Evolutionary conservation across 2,888 invertebrate species (phyloP), one percentile per base, ranked within the genome.

Genomic region (Tachina fera): DNA sequence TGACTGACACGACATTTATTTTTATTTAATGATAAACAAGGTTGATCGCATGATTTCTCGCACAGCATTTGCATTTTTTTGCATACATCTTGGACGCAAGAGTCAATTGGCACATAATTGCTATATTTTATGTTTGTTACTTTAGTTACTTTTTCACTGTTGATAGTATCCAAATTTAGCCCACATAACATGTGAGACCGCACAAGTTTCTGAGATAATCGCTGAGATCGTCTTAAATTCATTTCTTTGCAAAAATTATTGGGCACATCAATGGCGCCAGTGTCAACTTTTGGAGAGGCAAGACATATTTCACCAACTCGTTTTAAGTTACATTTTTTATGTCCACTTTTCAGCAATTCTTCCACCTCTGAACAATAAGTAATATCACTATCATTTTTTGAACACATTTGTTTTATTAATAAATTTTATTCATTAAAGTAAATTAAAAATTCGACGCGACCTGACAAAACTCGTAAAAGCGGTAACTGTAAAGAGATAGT

Each of bases 281-380:
- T 22, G 19, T 5, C 19, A 47, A 11, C 45, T 56, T 19, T 9
- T 49, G 9, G 0, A 6, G 13, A 3, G 47, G 14, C 8, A 31
- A 16, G 5, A 65, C 3, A 13, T 19, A 63, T 43, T 63, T 9
- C 8, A 47, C 19, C 45, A 39, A 13, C 9, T 65, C 45, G 14
- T 61, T 1, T n/a, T 41, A 8, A 22, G 10, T 14, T 19, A 68
- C 31, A 56, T 49, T 70, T 39, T 31, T 47, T 47, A 49, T 63
- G 43, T 5, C 31, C 45, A 82, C 60, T 49, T 75, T 70, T 80
- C 8, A 67, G 2, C n/a, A 84, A 58, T 47, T 70, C 43, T 60
- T 88, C 87, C 5, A 84, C 86, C 61, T 86, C 79, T 10, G 88
- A 87, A 31, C 85, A 88, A 76, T 86, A 87, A n/a, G 88, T 88